Conservation (phyloP, 2,888 invertebrate genomes). For the Minunthozetes semirufus region DNA sequence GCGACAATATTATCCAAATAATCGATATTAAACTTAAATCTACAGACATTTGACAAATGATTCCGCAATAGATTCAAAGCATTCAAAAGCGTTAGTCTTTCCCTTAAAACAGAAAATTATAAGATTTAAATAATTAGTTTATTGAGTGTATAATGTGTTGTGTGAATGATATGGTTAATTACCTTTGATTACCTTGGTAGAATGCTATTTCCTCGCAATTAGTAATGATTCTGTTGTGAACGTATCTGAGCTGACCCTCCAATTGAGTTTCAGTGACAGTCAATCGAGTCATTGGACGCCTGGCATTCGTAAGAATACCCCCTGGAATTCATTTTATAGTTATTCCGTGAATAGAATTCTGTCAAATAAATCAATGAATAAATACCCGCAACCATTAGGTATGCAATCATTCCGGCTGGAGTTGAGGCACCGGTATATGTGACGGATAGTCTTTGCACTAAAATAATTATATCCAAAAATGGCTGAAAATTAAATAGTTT, state of each 20-base stretch:
- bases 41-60: conserved; percentile 37
- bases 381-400: conserved; percentile 74
- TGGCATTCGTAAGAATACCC: conserved; percentile 67
- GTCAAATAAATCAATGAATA: background rate
- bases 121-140: no score
- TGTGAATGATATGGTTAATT: conserved; percentile 51
- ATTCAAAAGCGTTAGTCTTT: conserved; percentile 32
- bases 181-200: conserved; percentile 69
- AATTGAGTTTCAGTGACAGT: conserved; percentile 91
- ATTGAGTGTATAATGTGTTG: background rate
- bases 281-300: conserved; percentile 78
- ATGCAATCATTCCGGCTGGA: conserved; percentile 77
- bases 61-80: conserved; percentile 29
- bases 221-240: conserved; percentile 90
- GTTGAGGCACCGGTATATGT: conserved; percentile 72
- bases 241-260: conserved; percentile 97
- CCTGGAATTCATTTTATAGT: background rate
- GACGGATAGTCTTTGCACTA: conserved; percentile 81
- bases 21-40: conserved; percentile 68
- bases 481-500: conserved; percentile 54
- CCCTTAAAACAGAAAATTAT: conserved; percentile 17
- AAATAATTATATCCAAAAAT: conserved; percentile 84
- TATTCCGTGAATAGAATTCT: no score
- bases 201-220: conserved; percentile 87
- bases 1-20: conserved; percentile 92